Conservation (phyloP, 92 coral and sea anemone species). For the Palythoa grandiflora region DNA sequence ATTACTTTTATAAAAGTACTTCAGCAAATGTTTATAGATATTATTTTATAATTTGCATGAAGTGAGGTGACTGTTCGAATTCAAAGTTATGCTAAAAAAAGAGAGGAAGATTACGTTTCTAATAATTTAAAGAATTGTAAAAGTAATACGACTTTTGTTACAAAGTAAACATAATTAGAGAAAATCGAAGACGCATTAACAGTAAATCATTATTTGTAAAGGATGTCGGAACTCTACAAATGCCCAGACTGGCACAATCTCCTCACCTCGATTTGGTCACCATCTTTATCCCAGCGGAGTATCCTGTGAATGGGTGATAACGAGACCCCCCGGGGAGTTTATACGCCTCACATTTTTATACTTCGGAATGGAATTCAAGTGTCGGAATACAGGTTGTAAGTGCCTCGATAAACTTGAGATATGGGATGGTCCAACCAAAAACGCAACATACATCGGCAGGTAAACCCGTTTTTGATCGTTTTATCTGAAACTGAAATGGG, state of each 20-base stretch:
- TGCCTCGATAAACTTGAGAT: conserved; percentile 81
- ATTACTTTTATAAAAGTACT: too few species aligned
- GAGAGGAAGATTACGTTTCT: too few species aligned
- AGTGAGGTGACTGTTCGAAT: too few species aligned
- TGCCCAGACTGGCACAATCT: conserved; percentile 60
- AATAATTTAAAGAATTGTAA: too few species aligned
- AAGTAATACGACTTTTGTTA: too few species aligned
- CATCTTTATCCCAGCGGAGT: conserved; percentile 83
- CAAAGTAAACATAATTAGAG: neutral
- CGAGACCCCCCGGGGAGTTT: conserved; percentile 64
- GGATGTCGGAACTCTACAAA: conserved; percentile 80
- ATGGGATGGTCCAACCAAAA: conserved; percentile 85
- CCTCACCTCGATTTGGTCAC: conserved; percentile 85
- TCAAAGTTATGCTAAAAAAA: too few species aligned
- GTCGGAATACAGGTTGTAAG: conserved; percentile 48
- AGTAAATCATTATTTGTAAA: neutral
- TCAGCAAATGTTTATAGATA: too few species aligned
- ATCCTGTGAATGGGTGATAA: conserved; percentile 83
- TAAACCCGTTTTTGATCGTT: neutral
- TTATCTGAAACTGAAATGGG: too few species aligned
- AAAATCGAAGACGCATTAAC: neutral
- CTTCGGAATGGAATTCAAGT: conserved; percentile 66
- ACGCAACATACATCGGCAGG: conserved; percentile 81
- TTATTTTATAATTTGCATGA: too few species aligned
- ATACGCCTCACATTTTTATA: conserved; percentile 73